Base-by-base conservation (phyloP, 2,113 vertebrate genomes). In the Pardalotus punctatus region DNA sequence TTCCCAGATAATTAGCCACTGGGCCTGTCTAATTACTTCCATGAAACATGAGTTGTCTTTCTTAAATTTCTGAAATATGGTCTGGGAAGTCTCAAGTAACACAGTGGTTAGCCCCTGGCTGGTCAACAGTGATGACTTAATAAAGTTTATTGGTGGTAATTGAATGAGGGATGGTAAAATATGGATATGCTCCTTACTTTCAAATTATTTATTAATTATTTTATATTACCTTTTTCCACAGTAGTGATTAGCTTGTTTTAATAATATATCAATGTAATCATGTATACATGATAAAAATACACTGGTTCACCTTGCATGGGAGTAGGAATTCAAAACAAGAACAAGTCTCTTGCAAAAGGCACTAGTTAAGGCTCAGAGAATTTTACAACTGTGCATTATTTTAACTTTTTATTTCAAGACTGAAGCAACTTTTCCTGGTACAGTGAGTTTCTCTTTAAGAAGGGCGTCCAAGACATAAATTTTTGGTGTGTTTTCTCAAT, bases 1-100 rank as follows among this genome's bases (percentile, higher is more conserved):
- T 97, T 97, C 98, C 95, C 94, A 97, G 98, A 98, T 98, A 98
- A 99, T 98, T 99, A 98, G 98, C 96, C 97, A 81, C 97, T 98
- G 97, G 98, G 95, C 97, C 97, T 95, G 98, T 97, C 98, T 98
- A 98, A 98, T 99, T 98, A 98, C 98, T 98, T 97, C 97, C 96
- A 96, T 98, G 98, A 99, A 99, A 99, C 97, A 91, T 96, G 98
- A 99, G 98, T 98, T 96, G 78, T 96, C 90, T 93, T 94, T 98
- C 97, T 98, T 97, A 96, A 93, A 96, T 98, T 98, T 98, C 98
- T 98, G 97, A 97, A 97, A 98, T 97, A 98, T 96, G 97, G 97
- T 97, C 98, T 97, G 97, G 97, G 97, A 96, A 97, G 96, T 98
- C 98, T 99, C 98, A 98, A 93, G 97, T 98, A 97, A 98, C 98